Evolutionary conservation across 2,113 vertebrate species (phyloP).

Genomic region (Pan paniscus): DNA sequence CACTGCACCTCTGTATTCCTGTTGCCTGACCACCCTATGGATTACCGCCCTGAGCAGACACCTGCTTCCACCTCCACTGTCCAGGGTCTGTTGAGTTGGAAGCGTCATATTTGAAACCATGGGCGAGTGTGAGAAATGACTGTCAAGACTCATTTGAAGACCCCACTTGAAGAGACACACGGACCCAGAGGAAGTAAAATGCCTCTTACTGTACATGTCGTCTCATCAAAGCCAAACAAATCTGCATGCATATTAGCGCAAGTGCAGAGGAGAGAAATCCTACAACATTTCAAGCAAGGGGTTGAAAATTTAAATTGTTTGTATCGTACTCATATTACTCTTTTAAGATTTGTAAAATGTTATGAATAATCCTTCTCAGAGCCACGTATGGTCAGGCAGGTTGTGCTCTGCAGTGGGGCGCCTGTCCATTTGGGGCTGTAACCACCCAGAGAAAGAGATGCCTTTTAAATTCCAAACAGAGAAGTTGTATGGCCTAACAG

Average conservation of each 20-base stretch:
- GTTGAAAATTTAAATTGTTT: background rate
- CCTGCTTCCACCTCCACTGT: background rate
- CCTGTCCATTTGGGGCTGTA: fast-evolving
- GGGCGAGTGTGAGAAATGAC: background rate
- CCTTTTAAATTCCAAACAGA: background rate
- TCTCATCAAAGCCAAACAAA: background rate
- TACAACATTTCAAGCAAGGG: background rate
- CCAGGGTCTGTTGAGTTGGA: background rate
- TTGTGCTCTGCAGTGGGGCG: background rate
- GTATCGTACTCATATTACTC: background rate
- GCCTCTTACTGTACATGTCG: background rate
- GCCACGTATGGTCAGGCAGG: too few relatives aligned
- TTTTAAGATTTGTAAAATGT: background rate
- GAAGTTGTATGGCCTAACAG: background rate
- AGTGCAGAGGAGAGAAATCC: background rate
- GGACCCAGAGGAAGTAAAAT: background rate
- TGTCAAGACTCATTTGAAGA: background rate
- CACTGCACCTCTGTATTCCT: background rate
- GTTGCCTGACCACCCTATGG: background rate
- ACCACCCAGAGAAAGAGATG: background rate
- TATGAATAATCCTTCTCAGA: background rate
- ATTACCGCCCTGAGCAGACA: background rate
- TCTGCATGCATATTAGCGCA: background rate
- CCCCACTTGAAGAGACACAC: background rate
- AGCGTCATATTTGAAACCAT: background rate